These are phyloP conservation scores for Xiphophorus birchmanni DNA, from an alignment of 2,797 vertebrate genomes.

Conservation along the genomic window DNA sequence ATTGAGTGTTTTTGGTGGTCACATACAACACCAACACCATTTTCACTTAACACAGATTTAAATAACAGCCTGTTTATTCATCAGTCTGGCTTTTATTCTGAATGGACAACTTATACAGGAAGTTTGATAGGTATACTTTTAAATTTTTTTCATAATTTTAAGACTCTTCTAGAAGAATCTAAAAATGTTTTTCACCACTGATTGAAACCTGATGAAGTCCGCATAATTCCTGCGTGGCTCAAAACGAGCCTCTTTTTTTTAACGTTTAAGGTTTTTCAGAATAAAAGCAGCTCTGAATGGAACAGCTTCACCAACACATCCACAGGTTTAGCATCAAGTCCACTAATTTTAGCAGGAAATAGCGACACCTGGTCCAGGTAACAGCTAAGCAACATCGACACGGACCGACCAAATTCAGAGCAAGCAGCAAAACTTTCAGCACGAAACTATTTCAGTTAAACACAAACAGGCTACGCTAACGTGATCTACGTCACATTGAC, in stretches of 20 bases:
- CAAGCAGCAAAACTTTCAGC: background rate
- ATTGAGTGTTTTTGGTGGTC: background rate
- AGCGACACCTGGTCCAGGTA: background rate
- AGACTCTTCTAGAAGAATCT: background rate
- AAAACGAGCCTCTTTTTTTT: background rate
- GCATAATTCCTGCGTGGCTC: too few relatives aligned
- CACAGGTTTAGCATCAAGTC: background rate
- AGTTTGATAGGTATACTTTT: background rate
- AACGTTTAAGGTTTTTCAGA: background rate
- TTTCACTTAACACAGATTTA: background rate
- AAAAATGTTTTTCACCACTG: background rate
- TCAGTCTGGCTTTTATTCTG: slow-evolving; percentile 15
- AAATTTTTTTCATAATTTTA: too few relatives aligned
- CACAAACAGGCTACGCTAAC: background rate
- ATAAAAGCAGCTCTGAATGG: background rate
- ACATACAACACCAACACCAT: background rate
- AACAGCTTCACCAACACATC: background rate
- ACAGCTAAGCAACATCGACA: background rate
- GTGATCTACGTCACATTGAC: background rate
- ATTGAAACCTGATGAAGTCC: background rate
- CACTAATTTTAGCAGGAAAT: background rate
- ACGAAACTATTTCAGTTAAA: background rate
- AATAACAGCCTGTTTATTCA: background rate
- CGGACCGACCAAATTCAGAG: background rate
- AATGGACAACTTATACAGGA: background rate